These are phyloP conservation scores for Eulemur rufifrons DNA, from an alignment of 2,113 vertebrate species.

Conservation along the genomic window DNA sequence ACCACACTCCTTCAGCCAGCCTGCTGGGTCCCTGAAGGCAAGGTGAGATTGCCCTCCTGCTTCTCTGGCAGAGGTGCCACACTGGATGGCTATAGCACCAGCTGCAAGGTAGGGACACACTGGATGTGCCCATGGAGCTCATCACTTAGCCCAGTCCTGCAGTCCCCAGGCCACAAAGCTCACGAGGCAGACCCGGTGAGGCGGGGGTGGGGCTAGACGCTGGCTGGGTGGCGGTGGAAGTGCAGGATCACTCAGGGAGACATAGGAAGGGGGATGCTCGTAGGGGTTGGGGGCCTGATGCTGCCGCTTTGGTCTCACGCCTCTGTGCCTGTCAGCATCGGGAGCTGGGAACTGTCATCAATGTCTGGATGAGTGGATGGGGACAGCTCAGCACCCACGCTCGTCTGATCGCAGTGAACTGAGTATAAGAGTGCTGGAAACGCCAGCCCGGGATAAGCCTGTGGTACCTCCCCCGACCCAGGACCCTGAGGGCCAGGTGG, in stretches of 20 bases:
- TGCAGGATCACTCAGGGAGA: background rate
- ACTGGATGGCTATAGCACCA: background rate
- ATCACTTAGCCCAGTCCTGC: background rate
- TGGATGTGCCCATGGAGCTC: background rate
- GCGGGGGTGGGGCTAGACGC: background rate
- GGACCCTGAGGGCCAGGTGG: background rate
- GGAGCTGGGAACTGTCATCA: background rate
- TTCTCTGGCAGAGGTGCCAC: background rate
- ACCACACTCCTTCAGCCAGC: background rate
- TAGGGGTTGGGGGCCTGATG: rapidly evolving
- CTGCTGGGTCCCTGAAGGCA: background rate
- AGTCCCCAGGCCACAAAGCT: background rate
- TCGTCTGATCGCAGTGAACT: background rate
- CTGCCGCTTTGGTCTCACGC: background rate
- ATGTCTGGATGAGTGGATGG: background rate
- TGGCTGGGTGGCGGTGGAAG: background rate
- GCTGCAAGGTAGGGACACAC: background rate
- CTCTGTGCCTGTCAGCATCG: background rate
- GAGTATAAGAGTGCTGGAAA: background rate
- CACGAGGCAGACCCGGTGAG: background rate
- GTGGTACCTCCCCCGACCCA: rapidly evolving
- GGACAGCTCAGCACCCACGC: background rate
- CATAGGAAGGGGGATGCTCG: background rate
- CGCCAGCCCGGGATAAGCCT: background rate
- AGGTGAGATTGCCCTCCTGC: background rate